Conservation (phyloP, 2,113 vertebrate genomes). For the Fulica atra region DNA sequence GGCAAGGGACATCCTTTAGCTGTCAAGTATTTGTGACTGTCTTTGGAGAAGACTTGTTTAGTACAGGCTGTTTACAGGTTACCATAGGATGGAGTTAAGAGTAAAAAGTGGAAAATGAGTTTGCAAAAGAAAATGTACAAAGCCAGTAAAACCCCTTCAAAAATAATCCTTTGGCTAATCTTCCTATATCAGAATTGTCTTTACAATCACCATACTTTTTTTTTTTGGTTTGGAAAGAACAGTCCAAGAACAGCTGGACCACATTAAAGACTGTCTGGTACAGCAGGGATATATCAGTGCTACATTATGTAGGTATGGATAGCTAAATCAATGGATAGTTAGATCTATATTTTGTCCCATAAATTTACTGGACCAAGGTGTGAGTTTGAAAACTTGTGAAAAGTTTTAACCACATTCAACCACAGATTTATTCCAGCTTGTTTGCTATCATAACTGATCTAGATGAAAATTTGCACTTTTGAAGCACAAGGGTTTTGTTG, state of each 20-base stretch:
- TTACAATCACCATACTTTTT: background rate
- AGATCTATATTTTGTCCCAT: background rate
- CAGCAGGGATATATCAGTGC: background rate
- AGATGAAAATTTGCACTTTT: background rate
- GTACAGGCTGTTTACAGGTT: background rate
- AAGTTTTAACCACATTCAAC: background rate
- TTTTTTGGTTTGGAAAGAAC: background rate
- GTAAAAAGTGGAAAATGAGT: background rate
- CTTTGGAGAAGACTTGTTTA: background rate
- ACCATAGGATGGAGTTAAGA: accelerated
- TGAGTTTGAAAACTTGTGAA: background rate
- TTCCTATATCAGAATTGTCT: background rate
- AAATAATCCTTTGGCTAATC: background rate
- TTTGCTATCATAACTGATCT: background rate
- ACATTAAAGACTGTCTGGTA: background rate
- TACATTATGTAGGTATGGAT: background rate
- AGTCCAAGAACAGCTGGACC: background rate
- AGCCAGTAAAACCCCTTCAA: background rate
- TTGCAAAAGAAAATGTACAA: accelerated
- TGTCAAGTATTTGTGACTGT: background rate
- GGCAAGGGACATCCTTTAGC: background rate
- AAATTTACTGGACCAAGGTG: background rate
- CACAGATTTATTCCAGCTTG: background rate
- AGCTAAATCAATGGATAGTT: background rate
- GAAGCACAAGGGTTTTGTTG: background rate